A percentile compares a stretch with the other conserved stretches of the same genome.
phyloP scores from a whole-genome alignment of 2,888 invertebrate species.

The Drosophila aldrichi region DNA sequence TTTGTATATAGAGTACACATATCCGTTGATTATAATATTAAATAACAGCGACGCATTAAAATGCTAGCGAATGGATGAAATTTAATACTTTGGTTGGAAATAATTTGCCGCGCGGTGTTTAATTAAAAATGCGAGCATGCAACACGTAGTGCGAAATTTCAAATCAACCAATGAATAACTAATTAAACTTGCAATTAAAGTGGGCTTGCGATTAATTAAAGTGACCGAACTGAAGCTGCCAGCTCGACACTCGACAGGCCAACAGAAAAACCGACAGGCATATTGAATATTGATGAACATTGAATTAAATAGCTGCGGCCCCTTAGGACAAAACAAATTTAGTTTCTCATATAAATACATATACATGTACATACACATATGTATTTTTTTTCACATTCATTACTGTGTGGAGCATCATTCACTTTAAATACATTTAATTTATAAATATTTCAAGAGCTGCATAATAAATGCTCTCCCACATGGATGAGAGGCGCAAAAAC shows the following conservation, averaged over 20 bases:
- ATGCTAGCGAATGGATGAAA: neutral
- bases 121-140: constrained; percentile 26
- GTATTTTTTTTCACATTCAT: neutral
- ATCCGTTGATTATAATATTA: neutral
- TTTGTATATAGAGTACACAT: neutral
- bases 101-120: neutral
- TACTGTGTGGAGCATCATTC: constrained; percentile 3
- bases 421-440: constrained; percentile 16
- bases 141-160: constrained; percentile 31
- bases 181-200: constrained; percentile 46
- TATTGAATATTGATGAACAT: constrained; percentile 39
- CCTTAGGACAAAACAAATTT: constrained; percentile 1
- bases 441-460: constrained; percentile 9
- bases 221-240: constrained; percentile 23
- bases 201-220: constrained; percentile 40
- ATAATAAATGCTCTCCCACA: constrained; percentile 2
- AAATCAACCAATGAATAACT: constrained; percentile 43
- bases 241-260: constrained; percentile 23
- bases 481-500: neutral
- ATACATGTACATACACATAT: neutral
- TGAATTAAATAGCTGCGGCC: constrained; percentile 31
- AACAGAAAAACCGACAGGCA: constrained; percentile 3
- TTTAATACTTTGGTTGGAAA: constrained; percentile 7
- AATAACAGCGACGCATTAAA: neutral
- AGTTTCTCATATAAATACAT: neutral